Evolutionary conservation across 2,888 invertebrate species (phyloP).

Genomic region (Tridacna gigas): DNA sequence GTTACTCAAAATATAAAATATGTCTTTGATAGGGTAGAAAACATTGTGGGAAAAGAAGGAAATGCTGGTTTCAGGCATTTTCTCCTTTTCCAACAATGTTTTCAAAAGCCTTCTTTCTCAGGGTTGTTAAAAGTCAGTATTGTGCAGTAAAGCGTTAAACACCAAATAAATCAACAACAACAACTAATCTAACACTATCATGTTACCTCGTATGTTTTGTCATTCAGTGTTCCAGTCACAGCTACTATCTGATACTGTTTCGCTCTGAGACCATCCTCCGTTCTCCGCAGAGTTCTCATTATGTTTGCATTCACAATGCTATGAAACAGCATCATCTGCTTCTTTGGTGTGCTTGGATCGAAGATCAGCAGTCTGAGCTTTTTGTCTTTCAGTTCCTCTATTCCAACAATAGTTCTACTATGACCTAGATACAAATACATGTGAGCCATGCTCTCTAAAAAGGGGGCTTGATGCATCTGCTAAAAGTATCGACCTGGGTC

Average conservation of each 20-base stretch:
- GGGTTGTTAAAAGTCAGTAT: neutral
- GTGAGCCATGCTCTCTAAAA: too few species aligned
- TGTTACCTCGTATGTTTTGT: conserved; percentile 87
- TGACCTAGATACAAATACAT: conserved; percentile 85
- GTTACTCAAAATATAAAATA: neutral
- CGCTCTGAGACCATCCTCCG: conserved; percentile 91
- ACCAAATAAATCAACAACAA: neutral
- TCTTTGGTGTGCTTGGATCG: conserved; percentile 91
- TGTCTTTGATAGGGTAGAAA: neutral
- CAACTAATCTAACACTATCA: neutral
- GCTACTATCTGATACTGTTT: conserved; percentile 94
- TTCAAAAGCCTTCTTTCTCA: neutral
- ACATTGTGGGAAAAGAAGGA: neutral
- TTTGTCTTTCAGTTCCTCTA: conserved; percentile 91
- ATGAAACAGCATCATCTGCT: conserved; percentile 90
- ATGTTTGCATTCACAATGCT: conserved; percentile 88
- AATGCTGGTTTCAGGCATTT: neutral
- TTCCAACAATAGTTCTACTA: conserved; percentile 95
- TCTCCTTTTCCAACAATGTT: neutral
- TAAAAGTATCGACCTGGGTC: too few species aligned
- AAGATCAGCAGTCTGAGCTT: conserved; percentile 90
- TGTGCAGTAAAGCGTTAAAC: neutral
- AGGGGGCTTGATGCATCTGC: too few species aligned
- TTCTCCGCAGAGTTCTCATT: conserved; percentile 90
- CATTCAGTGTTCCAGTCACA: conserved; percentile 90